Evolutionary conservation across 2,113 vertebrate species (phyloP), one percentile per base, ranked within the genome.

Genomic region (Chrysemys picta): DNA sequence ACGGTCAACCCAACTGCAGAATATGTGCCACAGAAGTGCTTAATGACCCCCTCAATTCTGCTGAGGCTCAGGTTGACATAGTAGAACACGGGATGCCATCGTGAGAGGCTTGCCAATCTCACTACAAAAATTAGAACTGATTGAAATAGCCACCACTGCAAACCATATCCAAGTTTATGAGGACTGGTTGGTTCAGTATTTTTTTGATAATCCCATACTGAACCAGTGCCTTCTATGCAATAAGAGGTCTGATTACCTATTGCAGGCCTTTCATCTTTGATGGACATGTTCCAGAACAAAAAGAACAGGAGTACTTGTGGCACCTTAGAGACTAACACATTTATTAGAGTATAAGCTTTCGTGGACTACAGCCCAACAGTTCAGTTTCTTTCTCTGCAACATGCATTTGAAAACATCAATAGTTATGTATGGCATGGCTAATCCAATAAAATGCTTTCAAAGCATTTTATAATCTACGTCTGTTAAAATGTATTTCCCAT

Each of bases 391-490:
- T 16, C 54, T 45, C 52, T 1, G 2, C 4, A 50, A 81, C 21
- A 3, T 1, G 5, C 12, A 27, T 69, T 83, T 25, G 22, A 42
- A 82, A 80, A 31, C 54, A 9, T 12, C 25, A 38, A 31, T 76
- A 24, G 59, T 78, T 54, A 27, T 0, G 1, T 27, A 14, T 3
- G 4, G 10, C 59, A 29, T 5, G 25, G 24, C 49, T 93, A 89
- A 89, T 87, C 80, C 91, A 91, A 21, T 87, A 59, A 93, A 85
- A 59, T 24, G 50, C 54, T 78, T 87, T 87, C 53, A n/a, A 89
- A 65, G 0, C 2, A 10, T 49, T 56, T 80, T 45, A 25, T 81
- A 89, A 93, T 72, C 81, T 53, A 6, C 2, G 1, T 8, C 3
- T 78, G 42, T 38, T 76, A 76, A 79, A 62, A 57, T 5, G 42